Conservation (phyloP, 2,797 vertebrate species). For the Mormyrops attenuatus region DNA sequence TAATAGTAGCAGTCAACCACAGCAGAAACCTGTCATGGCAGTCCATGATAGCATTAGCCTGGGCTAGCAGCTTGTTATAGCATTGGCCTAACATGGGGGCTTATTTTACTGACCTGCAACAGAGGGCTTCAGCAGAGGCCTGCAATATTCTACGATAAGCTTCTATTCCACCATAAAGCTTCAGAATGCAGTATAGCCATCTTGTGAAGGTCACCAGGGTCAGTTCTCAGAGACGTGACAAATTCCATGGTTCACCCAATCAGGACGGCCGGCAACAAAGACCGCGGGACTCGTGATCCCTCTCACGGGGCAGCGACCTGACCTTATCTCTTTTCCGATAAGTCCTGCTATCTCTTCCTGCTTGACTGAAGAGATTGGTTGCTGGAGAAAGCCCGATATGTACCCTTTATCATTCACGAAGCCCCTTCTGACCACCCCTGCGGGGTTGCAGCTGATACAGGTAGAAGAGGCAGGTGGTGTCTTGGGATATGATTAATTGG, state of each 20-base stretch:
- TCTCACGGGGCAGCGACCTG: conserved; percentile 44
- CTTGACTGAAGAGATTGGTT: conserved; percentile 39
- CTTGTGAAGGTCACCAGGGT: not conserved
- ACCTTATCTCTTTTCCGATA: conserved; percentile 49
- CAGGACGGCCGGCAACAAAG: conserved; percentile 48
- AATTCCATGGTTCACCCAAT: conserved; percentile 32
- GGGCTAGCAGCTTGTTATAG: not conserved
- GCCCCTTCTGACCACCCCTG: not conserved
- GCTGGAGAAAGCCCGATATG: conserved; percentile 32
- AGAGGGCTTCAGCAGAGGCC: not conserved
- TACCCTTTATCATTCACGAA: conserved; percentile 22
- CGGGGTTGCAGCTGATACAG: not conserved
- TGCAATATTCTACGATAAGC: not conserved
- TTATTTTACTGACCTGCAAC: not conserved
- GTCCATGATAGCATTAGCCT: not conserved
- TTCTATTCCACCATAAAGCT: not conserved
- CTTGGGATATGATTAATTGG: not conserved
- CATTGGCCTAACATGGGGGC: not conserved
- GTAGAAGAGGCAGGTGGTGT: not conserved
- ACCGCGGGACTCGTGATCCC: conserved; percentile 48
- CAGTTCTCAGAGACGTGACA: not conserved
- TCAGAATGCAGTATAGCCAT: not conserved
- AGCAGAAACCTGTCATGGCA: not conserved
- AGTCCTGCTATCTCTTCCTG: conserved; percentile 46
- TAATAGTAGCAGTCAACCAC: not conserved